Evolutionary conservation across 1,140 invertebrate species (phyloP).

Genomic region (Hylyphantes graminicola): DNA sequence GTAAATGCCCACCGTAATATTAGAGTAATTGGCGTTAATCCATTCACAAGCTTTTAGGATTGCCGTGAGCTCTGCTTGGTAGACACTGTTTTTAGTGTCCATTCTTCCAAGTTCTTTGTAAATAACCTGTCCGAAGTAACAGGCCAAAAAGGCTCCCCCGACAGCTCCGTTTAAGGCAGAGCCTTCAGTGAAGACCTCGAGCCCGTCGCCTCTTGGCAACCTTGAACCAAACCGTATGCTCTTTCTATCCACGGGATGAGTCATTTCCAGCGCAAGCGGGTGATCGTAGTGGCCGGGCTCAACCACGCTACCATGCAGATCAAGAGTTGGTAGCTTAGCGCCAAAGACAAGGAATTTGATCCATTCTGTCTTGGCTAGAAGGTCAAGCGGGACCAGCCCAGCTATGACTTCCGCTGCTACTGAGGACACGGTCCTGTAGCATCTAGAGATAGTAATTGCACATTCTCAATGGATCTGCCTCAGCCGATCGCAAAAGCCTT

Average conservation of each 20-base stretch:
- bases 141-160: background rate
- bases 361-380: background rate
- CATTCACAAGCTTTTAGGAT: background rate
- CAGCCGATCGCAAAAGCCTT: background rate
- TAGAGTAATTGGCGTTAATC: no score
- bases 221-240: background rate
- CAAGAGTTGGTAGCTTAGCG: background rate
- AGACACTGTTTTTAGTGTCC: background rate
- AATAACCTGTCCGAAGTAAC: background rate
- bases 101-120: background rate
- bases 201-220: background rate
- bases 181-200: background rate
- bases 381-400: background rate
- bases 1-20: background rate
- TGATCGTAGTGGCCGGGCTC: no score
- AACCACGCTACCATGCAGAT: rapidly evolving
- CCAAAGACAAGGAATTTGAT: background rate
- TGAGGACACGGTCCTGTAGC: background rate
- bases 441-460: background rate
- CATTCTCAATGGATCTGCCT: background rate
- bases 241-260: background rate
- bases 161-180: background rate
- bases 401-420: background rate
- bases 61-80: background rate
- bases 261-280: no score